Conservation (phyloP, 2,797 vertebrate genomes). For the Hemibagrus guttatus region DNA sequence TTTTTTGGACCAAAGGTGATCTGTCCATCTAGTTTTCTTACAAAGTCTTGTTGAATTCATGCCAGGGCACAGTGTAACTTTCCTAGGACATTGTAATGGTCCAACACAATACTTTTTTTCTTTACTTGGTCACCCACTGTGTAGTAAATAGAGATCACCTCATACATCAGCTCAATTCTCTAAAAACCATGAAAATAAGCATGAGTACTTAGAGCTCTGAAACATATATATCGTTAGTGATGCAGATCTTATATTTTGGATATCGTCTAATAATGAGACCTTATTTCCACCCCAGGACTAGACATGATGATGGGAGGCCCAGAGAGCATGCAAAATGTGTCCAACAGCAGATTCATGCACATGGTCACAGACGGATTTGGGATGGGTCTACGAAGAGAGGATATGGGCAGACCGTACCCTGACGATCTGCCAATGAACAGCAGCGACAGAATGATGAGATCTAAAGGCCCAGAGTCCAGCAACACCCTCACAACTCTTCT, state of each 20-base stretch:
- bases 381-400: slow-evolving; percentile 51
- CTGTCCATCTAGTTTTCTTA: not conserved
- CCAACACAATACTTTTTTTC: not conserved
- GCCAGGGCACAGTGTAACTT: not conserved
- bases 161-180: not conserved
- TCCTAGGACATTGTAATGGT: not conserved
- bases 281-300: slow-evolving; percentile 21
- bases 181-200: not conserved
- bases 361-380: slow-evolving; percentile 59
- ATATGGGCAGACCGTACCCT: slow-evolving; percentile 59
- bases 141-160: no score
- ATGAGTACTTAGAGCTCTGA: not conserved
- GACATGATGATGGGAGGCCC: slow-evolving; percentile 57
- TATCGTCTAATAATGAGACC: not conserved
- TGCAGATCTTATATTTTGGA: not conserved
- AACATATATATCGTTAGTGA: not conserved
- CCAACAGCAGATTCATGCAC: slow-evolving; percentile 53
- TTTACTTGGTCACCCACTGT: not conserved
- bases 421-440: slow-evolving; percentile 59
- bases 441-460: slow-evolving; percentile 59
- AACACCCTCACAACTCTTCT: slow-evolving; percentile 70
- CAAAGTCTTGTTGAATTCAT: not conserved
- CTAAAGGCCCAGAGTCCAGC: slow-evolving; percentile 56
- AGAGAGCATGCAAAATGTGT: slow-evolving; percentile 54
- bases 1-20: not conserved